Evolutionary conservation across 2,113 vertebrate genomes (phyloP), one percentile per base, ranked within the genome.

Genomic region (Nycticebus coucang): DNA sequence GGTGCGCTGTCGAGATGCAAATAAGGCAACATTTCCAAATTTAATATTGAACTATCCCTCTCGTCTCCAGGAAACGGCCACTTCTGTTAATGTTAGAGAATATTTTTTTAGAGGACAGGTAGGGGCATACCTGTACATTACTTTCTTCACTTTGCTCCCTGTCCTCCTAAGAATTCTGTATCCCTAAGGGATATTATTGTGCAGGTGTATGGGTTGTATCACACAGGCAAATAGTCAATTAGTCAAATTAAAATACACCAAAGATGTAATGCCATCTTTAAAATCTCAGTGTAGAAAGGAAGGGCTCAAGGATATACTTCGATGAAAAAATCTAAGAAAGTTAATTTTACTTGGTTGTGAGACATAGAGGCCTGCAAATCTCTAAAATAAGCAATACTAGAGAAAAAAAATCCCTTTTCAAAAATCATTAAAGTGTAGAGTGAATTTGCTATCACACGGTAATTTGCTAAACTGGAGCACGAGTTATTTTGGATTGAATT

Each of bases 391-490:
- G 79, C 77, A 89, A 86, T 17, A 17, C 77, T 57, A 53, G 53
- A 72, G 45, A 87, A 92, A 81, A 87, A 55, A 94, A 37, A 74
- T 85, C 35, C 55, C 81, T 71, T 79, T 93, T 86, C 64, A 84
- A 72, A 94, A 60, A 91, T 55, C n/a, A 85, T 91, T 85, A 74
- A 91, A 95, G 74, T 80, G 69, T 22, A 93, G 41, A 60, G 45
- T 37, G 82, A 72, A 26, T 95, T 60, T 93, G 26, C 74, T 91
- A 7, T 93, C 95, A 68, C 96, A 11, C 77, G 53, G 35, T 93
- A 45, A 77, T 97, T 97, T 96, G 64, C n/a, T 95, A 74, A 97
- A 87, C 64, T 85, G 86, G 88, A 96, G 89, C 72, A 68, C 86
- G 71, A 77, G 77, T 89, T 96, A 95, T 90, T 96, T 95, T 91